Evolutionary conservation across 1,140 invertebrate species (phyloP).

Genomic region (Solenopsis invicta): DNA sequence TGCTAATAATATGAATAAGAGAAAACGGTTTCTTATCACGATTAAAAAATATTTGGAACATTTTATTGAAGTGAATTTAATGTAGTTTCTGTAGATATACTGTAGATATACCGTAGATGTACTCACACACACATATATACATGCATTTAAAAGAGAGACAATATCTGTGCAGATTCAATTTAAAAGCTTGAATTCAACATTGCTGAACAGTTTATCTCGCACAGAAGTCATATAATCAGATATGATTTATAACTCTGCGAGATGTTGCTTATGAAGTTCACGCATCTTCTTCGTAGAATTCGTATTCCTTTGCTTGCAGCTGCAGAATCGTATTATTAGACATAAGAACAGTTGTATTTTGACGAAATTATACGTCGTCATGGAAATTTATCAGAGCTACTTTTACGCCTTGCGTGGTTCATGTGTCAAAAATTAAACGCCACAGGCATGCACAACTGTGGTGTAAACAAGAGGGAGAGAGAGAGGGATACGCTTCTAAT

Average conservation of each 20-base stretch:
- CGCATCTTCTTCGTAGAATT: background rate
- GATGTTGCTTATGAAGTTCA: background rate
- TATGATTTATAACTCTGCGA: conserved; percentile 6
- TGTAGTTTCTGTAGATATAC: too few relatives aligned
- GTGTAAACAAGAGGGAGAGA: conserved; percentile 46
- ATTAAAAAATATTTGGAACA: background rate
- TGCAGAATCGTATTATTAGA: conserved; percentile 27
- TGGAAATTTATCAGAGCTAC: background rate
- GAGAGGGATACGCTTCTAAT: conserved; percentile 14
- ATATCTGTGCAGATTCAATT: background rate
- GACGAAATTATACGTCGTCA: background rate
- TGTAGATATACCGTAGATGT: background rate
- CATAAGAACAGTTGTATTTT: background rate
- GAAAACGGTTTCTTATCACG: background rate
- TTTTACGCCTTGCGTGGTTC: conserved; percentile 13
- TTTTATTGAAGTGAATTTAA: background rate
- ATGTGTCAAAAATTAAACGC: conserved; percentile 46
- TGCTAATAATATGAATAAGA: background rate
- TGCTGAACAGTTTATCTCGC: background rate
- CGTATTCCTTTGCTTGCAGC: background rate
- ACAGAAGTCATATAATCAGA: background rate
- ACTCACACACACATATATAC: background rate
- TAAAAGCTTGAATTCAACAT: background rate
- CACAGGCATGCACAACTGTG: conserved; percentile 31
- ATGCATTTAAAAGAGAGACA: background rate